phyloP scores from a whole-genome alignment of 2,888 invertebrate genomes.

The Pollenia angustigena region DNA sequence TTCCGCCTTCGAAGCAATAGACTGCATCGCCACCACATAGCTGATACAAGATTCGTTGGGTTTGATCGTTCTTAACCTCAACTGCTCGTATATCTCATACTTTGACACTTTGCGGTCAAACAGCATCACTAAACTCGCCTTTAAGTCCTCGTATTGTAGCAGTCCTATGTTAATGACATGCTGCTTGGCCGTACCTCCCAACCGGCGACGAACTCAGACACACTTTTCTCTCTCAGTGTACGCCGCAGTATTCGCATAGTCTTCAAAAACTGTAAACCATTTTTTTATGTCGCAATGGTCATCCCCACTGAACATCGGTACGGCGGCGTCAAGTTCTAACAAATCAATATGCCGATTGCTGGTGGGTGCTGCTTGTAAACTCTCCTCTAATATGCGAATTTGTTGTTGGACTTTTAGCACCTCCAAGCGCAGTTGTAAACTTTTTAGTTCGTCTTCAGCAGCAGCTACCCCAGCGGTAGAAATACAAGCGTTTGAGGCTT shows the following conservation, averaged over 20 bases:
- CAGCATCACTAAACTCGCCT: conserved; percentile 49
- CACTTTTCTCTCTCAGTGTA: conserved; percentile 4
- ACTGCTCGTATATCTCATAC: conserved; percentile 59
- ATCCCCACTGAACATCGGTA: conserved; percentile 54
- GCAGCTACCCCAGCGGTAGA: conserved; percentile 12
- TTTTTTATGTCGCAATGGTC: conserved; percentile 45
- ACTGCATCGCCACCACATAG: conserved; percentile 59
- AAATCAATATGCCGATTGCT: conserved; percentile 34
- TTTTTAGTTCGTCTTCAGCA: conserved; percentile 24
- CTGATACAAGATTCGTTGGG: conserved; percentile 53
- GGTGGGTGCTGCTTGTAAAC: conserved; percentile 31
- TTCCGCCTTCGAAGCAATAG: conserved; percentile 51
- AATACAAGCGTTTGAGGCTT: conserved; percentile 20
- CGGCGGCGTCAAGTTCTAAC: conserved; percentile 39
- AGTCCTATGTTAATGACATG: conserved; percentile 41
- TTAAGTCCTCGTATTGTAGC: conserved; percentile 42
- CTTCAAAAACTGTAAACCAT: conserved; percentile 39
- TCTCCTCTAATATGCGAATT: conserved; percentile 28
- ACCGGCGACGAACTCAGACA: conserved; percentile 24
- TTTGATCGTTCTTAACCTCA: conserved; percentile 41
- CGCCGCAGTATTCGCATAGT: too few relatives aligned
- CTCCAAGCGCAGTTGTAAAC: conserved; percentile 24
- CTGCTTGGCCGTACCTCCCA: conserved; percentile 41
- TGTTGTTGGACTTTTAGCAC: conserved; percentile 43
- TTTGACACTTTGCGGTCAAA: conserved; percentile 56